phyloP scores from a whole-genome alignment of 2,113 vertebrate species.

The Microcebus ravelobensis region DNA sequence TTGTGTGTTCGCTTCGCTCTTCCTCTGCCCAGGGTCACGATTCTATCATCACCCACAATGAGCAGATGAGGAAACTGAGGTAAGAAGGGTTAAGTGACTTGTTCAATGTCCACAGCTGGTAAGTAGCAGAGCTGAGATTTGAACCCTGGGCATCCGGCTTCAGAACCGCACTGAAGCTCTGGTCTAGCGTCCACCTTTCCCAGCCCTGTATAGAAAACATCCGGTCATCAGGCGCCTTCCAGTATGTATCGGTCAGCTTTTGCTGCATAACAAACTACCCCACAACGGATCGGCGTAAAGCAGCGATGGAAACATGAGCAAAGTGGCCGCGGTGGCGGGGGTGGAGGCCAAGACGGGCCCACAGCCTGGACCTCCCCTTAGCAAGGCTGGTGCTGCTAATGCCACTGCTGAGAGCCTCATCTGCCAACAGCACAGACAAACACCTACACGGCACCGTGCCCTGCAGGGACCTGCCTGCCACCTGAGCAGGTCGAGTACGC shows the following conservation, averaged over 20 bases:
- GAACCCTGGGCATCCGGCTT: background rate
- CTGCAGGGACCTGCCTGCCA: background rate
- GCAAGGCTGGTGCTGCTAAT: background rate
- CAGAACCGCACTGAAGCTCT: background rate
- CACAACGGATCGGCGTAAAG: background rate
- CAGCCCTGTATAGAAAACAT: background rate
- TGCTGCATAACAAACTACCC: background rate
- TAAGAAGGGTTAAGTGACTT: background rate
- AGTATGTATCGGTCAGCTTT: background rate
- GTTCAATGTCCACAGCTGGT: background rate
- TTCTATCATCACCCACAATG: background rate
- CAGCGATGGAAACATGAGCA: background rate
- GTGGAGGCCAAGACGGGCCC: background rate
- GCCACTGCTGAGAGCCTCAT: background rate
- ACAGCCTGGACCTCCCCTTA: background rate
- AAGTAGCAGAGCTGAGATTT: background rate
- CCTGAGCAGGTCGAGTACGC: background rate
- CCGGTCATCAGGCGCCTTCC: background rate
- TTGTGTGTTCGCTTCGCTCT: background rate
- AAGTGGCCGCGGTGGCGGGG: background rate
- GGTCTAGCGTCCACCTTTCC: background rate
- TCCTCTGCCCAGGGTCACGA: background rate
- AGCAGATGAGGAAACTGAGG: background rate
- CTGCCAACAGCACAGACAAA: background rate
- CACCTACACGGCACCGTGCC: rapidly evolving